These are phyloP conservation scores for Microhierax caerulescens DNA, from an alignment of 2,797 vertebrate species.

Conservation along the genomic window DNA sequence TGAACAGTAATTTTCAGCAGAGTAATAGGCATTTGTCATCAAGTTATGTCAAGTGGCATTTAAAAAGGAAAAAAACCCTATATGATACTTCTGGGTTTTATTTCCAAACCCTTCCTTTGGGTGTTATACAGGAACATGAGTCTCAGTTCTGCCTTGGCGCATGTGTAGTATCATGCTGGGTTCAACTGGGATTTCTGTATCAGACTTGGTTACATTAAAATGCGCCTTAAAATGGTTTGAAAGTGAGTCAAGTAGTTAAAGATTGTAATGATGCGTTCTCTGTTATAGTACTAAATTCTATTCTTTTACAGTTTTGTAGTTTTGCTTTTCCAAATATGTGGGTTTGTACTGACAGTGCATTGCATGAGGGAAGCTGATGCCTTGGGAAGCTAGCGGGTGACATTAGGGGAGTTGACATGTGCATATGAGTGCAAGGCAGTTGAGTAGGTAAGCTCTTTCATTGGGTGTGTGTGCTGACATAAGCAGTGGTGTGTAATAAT, in stretches of 20 bases:
- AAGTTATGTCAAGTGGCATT: neutral
- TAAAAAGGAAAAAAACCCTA: neutral
- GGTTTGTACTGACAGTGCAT: neutral
- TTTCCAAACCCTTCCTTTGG: neutral
- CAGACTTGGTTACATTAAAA: neutral
- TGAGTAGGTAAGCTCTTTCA: neutral
- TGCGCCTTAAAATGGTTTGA: neutral
- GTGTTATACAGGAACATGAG: neutral
- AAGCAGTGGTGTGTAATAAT: neutral
- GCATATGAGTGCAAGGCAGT: neutral
- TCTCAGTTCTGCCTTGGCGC: neutral
- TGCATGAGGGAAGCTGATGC: neutral
- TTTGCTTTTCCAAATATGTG: neutral
- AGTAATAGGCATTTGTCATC: neutral
- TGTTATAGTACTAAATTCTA: neutral
- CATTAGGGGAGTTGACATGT: neutral
- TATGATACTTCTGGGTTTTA: neutral
- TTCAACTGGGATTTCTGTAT: neutral
- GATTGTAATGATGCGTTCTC: neutral
- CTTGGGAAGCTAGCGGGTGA: neutral
- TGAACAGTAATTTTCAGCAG: neutral
- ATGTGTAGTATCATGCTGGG: neutral
- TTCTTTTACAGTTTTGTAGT: neutral
- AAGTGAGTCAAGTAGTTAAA: neutral
- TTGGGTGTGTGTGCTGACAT: neutral